Evolutionary conservation across 1,140 invertebrate genomes (phyloP).

Genomic region (Megalonaias nervosa): DNA sequence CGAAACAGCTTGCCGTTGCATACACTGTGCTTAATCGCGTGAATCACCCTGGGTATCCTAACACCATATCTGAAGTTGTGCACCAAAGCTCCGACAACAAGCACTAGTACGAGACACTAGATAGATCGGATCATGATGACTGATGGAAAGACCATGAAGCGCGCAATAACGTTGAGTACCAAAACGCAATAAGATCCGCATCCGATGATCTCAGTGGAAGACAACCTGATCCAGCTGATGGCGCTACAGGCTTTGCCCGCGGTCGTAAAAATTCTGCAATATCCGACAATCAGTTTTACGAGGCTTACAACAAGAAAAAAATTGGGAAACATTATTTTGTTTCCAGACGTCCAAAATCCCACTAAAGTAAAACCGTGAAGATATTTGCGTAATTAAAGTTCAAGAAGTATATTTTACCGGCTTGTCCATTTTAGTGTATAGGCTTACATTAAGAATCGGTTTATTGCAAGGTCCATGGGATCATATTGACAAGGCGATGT

Average conservation of each 20-base stretch:
- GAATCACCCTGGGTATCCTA: conserved; percentile 1
- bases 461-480: too few relatives aligned
- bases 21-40: conserved; percentile 11
- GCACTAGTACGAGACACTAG: conserved; percentile 4
- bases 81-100: not conserved
- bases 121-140: not conserved
- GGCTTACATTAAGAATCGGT: too few relatives aligned
- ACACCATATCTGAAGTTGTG: not conserved
- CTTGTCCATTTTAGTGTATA: too few relatives aligned
- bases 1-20: conserved; percentile 8
- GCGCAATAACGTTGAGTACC: not conserved
- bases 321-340: conserved; percentile 12
- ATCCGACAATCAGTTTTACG: not conserved
- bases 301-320: not conserved
- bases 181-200: not conserved
- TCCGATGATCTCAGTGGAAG: not conserved
- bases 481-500: too few relatives aligned
- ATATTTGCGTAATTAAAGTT: too few relatives aligned
- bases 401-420: too few relatives aligned
- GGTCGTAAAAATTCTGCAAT: too few relatives aligned
- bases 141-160: not conserved
- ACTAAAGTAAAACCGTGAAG: too few relatives aligned
- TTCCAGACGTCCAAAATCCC: not conserved
- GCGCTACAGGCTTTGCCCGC: conserved; percentile 6
- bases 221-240: not conserved